Percentiles rank a stretch among this genome's conserved stretches.
phyloP scores from a whole-genome alignment of 2,113 vertebrate species.

The Chaenocephalus aceratus region DNA sequence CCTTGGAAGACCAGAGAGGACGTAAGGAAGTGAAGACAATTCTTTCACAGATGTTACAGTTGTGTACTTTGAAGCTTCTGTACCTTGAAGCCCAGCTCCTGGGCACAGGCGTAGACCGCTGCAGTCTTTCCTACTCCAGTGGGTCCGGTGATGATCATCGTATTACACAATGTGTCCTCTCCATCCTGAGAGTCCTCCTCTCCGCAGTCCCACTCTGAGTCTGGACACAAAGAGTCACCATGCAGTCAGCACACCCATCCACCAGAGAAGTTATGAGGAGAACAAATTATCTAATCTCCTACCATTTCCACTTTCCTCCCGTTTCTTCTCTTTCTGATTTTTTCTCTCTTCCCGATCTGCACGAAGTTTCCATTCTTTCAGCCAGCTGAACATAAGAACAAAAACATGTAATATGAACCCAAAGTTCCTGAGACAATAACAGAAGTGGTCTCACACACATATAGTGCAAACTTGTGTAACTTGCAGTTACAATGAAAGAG shows the following conservation, averaged over 20 bases:
- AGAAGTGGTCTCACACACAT: not conserved
- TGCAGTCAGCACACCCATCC: not conserved
- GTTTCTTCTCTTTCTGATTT: slow-evolving; percentile 87
- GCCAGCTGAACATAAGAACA: slow-evolving; percentile 85
- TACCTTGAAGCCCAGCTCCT: slow-evolving; percentile 98
- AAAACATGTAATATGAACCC: not conserved
- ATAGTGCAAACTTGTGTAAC: no score
- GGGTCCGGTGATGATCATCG: slow-evolving; percentile 93
- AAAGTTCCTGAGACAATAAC: not conserved
- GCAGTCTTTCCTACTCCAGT: slow-evolving; percentile 96
- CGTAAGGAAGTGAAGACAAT: not conserved
- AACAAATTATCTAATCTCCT: not conserved
- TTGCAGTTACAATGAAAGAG: not conserved
- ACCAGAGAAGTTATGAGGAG: not conserved
- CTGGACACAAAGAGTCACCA: slow-evolving; percentile 55
- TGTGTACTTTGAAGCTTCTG: not conserved
- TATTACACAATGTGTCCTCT: slow-evolving; percentile 91
- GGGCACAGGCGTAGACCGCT: slow-evolving; percentile 96
- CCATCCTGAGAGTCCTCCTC: slow-evolving; percentile 81
- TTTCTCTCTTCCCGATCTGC: slow-evolving; percentile 92
- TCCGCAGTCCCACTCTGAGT: slow-evolving; percentile 83
- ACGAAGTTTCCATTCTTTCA: slow-evolving; percentile 96
- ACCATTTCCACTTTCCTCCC: slow-evolving; percentile 83
- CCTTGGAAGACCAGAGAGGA: slow-evolving; percentile 75
- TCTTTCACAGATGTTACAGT: not conserved